Percentiles rank a stretch among this genome's conserved stretches.
These are phyloP conservation scores for Paratrypauchen microcephalus DNA, from an alignment of 2,797 vertebrate genomes.

Conservation along the genomic window DNA sequence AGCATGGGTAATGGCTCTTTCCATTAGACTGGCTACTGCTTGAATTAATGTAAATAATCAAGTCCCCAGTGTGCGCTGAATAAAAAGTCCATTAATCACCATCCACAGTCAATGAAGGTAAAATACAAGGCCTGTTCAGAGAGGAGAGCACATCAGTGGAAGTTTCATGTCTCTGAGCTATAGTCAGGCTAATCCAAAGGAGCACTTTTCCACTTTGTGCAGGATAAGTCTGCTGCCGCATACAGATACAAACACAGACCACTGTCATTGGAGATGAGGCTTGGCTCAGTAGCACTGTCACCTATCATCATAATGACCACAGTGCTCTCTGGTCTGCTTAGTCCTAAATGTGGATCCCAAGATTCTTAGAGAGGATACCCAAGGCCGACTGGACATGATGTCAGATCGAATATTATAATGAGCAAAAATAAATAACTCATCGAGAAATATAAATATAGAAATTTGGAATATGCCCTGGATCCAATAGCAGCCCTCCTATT, in stretches of 20 bases:
- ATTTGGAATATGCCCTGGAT: slow-evolving; percentile 70
- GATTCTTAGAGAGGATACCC: slow-evolving; percentile 66
- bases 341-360: slow-evolving; percentile 70
- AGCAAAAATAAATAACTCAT: slow-evolving; percentile 74
- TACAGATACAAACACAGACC: slow-evolving; percentile 63
- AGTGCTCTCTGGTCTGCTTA: slow-evolving; percentile 53
- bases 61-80: slow-evolving; percentile 48
- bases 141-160: slow-evolving; percentile 45
- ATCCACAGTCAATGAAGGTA: slow-evolving; percentile 45
- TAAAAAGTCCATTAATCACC: slow-evolving; percentile 64
- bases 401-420: slow-evolving; percentile 80
- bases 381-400: slow-evolving; percentile 73
- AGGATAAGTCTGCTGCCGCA: slow-evolving; percentile 40
- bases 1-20: slow-evolving; percentile 50
- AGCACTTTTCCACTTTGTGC: slow-evolving; percentile 60
- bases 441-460: slow-evolving; percentile 64
- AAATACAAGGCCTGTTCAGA: slow-evolving; percentile 38
- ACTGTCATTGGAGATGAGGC: slow-evolving; percentile 69
- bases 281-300: slow-evolving; percentile 69
- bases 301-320: slow-evolving; percentile 73
- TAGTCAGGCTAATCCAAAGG: slow-evolving; percentile 58
- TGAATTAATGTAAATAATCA: slow-evolving; percentile 63
- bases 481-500: slow-evolving; percentile 57
- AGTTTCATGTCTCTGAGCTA: slow-evolving; percentile 52
- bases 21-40: slow-evolving; percentile 51